A percentile compares a stretch with the other conserved stretches of the same genome.
These are phyloP conservation scores for Zosterops borbonicus DNA, from an alignment of 2,113 vertebrate species.

Conservation along the genomic window DNA sequence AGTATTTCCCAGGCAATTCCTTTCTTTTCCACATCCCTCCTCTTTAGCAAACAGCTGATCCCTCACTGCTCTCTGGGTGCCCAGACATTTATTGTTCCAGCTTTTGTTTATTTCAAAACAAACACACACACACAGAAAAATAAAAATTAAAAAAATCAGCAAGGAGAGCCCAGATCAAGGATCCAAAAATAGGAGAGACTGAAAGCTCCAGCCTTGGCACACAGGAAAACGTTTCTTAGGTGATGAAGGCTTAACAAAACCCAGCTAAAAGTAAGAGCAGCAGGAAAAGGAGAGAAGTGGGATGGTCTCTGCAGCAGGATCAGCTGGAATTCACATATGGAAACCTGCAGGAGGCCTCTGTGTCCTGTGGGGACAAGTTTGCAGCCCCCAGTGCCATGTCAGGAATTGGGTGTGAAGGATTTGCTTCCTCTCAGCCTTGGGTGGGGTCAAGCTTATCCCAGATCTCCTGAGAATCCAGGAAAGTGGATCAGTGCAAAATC, in stretches of 20 bases:
- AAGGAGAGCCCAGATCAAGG: background rate
- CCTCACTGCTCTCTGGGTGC: background rate
- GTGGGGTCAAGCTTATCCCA: background rate
- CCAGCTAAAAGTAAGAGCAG: background rate
- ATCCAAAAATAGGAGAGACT: constrained; percentile 26
- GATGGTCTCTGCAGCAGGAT: background rate
- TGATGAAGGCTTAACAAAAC: background rate
- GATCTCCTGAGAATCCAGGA: background rate
- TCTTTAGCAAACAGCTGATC: background rate
- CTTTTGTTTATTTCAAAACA: constrained; percentile 33
- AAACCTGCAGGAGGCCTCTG: background rate
- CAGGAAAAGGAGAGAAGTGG: background rate
- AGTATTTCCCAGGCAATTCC: background rate
- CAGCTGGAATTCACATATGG: background rate
- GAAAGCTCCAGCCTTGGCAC: background rate
- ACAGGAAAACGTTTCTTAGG: background rate
- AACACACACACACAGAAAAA: background rate
- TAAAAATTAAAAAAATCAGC: background rate
- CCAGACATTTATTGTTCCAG: background rate
- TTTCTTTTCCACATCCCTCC: background rate
- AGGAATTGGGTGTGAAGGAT: background rate
- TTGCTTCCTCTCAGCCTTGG: background rate
- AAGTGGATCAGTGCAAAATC: background rate
- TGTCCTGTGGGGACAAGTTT: fast-evolving
- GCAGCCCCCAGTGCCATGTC: fast-evolving